Conservation (phyloP, 2,888 invertebrate genomes). For the Homarus gammarus region DNA sequence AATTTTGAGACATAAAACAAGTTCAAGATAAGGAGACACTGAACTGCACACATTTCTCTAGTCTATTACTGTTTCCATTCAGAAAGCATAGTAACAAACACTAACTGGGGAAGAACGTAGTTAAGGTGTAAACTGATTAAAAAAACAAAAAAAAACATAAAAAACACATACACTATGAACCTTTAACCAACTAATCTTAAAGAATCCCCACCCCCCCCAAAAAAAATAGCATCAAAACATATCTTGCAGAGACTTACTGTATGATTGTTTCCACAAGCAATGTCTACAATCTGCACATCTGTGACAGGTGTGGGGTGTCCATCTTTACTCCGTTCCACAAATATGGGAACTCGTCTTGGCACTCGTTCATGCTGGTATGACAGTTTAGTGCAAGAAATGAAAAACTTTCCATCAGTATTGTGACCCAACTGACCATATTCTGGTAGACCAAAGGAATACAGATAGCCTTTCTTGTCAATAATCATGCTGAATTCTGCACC, state of each 20-base stretch:
- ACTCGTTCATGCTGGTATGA: constrained; percentile 91
- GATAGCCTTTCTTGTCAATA: constrained; percentile 90
- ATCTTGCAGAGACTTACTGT: constrained; percentile 83
- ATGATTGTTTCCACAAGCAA: constrained; percentile 94
- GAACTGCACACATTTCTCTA: too few relatives aligned
- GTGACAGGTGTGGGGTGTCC: constrained; percentile 89
- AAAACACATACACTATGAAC: too few relatives aligned
- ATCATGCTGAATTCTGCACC: constrained; percentile 96
- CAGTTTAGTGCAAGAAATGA: constrained; percentile 92
- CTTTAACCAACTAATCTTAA: not conserved
- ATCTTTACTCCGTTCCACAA: constrained; percentile 92
- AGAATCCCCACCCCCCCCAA: not conserved
- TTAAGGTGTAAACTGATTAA: too few relatives aligned
- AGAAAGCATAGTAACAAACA: too few relatives aligned
- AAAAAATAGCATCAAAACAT: constrained; percentile 3
- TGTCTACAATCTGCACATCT: constrained; percentile 92
- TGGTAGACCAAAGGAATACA: constrained; percentile 94
- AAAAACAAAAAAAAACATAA: too few relatives aligned
- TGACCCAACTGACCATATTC: constrained; percentile 96
- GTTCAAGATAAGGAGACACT: too few relatives aligned
- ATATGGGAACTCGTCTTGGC: constrained; percentile 91
- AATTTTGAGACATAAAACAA: too few relatives aligned
- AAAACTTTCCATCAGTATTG: constrained; percentile 96
- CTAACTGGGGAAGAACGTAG: too few relatives aligned
- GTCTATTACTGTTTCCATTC: too few relatives aligned